phyloP scores from a whole-genome alignment of 2,797 vertebrate species.

The Acropternis orthonyx region DNA sequence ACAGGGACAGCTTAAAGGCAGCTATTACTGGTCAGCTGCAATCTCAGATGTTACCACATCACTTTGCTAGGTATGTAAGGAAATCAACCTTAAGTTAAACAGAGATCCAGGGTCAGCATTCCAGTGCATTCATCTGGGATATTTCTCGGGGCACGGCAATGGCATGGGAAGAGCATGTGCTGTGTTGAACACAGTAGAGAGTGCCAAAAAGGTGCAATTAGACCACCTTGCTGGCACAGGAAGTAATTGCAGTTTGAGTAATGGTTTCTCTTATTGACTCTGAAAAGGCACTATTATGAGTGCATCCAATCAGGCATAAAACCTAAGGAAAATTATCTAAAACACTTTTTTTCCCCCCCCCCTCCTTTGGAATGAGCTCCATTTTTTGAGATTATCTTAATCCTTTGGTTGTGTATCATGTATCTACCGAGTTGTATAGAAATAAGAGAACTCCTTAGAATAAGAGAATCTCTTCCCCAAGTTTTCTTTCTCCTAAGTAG shows the following conservation, averaged over 20 bases:
- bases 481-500: neutral
- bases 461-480: neutral
- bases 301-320: neutral
- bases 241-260: neutral
- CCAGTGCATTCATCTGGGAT: neutral
- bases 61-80: neutral
- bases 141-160: neutral
- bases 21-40: neutral
- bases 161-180: neutral
- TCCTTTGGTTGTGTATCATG: neutral
- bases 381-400: neutral
- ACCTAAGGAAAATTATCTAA: neutral
- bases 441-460: neutral
- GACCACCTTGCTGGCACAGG: neutral
- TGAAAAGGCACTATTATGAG: neutral
- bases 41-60: neutral
- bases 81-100: neutral
- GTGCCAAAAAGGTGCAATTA: neutral
- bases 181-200: neutral
- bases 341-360: neutral
- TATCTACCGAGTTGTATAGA: neutral
- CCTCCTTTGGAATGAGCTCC: neutral
- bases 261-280: neutral
- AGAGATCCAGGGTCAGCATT: neutral
- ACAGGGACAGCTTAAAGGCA: neutral